phyloP scores from a whole-genome alignment of 1,140 invertebrate genomes.

The Platorchestia sp. region DNA sequence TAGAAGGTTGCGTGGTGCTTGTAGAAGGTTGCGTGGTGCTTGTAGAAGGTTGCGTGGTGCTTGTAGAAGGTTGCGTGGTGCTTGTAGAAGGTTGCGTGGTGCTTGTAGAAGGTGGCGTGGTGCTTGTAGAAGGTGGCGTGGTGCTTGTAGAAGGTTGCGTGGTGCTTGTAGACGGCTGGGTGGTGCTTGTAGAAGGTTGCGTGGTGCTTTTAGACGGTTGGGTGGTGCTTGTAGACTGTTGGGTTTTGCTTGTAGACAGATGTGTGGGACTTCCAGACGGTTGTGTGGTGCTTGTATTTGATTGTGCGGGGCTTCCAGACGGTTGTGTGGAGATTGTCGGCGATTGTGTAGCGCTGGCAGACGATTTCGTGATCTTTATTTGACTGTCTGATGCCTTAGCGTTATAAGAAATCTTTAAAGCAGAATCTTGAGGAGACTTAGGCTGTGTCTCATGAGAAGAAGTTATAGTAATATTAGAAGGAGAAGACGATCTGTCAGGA shows the following conservation, averaged over 20 bases:
- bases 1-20: no score
- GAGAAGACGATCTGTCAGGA: neutral
- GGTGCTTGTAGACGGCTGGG: neutral
- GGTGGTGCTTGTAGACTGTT: neutral
- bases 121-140: neutral
- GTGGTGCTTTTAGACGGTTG: neutral
- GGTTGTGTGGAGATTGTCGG: no score
- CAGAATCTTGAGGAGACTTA: neutral
- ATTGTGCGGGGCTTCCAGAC: no score
- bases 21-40: no score
- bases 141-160: neutral
- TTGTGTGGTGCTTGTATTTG: no score
- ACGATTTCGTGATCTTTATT: neutral
- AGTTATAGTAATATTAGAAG: neutral
- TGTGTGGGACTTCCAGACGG: no score
- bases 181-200: neutral
- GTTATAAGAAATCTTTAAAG: neutral
- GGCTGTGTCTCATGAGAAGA: neutral
- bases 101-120: no score
- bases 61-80: no score
- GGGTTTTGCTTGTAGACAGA: no score
- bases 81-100: no score
- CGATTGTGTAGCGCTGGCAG: neutral
- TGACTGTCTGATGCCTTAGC: neutral
- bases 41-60: no score